A percentile compares a stretch with the other conserved stretches of the same genome.
phyloP scores from a whole-genome alignment of 2,113 vertebrate species.

The Lichenostomus cassidix region DNA sequence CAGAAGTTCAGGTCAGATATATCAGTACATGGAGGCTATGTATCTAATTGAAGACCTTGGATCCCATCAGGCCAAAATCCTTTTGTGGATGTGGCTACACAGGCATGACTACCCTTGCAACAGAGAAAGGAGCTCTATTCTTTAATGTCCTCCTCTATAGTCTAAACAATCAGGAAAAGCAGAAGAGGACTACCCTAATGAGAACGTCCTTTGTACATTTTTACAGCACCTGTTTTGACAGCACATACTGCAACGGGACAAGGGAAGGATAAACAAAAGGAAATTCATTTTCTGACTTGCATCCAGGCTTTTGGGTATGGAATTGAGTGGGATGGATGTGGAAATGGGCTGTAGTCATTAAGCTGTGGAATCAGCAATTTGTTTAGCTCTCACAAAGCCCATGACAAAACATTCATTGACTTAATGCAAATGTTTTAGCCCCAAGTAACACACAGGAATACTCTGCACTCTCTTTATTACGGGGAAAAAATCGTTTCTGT shows the following conservation, averaged over 20 bases:
- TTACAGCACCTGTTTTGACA: not conserved
- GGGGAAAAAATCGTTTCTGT: not conserved
- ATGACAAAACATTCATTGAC: slow-evolving; percentile 6
- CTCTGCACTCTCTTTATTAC: not conserved
- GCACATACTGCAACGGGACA: not conserved
- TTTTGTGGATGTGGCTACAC: not conserved
- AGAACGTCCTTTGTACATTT: not conserved
- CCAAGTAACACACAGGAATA: not conserved
- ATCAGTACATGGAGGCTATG: not conserved
- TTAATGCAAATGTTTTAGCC: slow-evolving; percentile 19
- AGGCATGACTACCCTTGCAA: not conserved
- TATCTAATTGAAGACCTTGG: not conserved
- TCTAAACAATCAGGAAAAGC: not conserved
- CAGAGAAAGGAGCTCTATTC: not conserved
- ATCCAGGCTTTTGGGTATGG: not conserved
- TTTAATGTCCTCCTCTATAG: not conserved
- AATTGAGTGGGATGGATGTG: not conserved
- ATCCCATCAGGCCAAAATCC: not conserved
- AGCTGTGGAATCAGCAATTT: not conserved
- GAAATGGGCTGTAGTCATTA: not conserved
- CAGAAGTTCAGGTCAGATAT: not conserved
- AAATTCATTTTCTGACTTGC: not conserved
- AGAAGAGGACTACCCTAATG: not conserved
- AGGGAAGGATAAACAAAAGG: not conserved
- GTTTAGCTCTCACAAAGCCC: not conserved